Conservation (phyloP, 2,113 vertebrate species). For the Isurus oxyrinchus region DNA sequence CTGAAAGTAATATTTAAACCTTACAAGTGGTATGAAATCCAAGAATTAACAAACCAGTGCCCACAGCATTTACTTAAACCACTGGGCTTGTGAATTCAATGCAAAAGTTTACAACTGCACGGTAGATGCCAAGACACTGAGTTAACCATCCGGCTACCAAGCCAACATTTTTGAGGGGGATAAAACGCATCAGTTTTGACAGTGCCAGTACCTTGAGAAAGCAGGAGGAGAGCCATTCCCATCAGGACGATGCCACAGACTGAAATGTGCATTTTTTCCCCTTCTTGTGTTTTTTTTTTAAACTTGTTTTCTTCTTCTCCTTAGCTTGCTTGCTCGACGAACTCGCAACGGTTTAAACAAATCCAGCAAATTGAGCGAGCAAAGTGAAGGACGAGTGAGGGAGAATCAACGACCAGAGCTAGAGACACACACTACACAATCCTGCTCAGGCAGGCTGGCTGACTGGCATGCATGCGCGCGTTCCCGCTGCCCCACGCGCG, state of each 20-base stretch:
- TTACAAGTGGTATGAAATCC: background rate
- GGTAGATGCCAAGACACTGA: background rate
- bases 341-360: conserved; percentile 7
- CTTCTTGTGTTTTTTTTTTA: background rate
- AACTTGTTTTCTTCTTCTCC: no score
- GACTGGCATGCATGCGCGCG: background rate
- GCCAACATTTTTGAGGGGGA: background rate
- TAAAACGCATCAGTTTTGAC: conserved; percentile 27
- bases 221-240: conserved; percentile 20
- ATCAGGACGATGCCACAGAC: conserved; percentile 27
- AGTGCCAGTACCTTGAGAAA: conserved; percentile 33
- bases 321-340: background rate
- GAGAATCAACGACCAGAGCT: background rate
- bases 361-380: conserved; percentile 14
- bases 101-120: conserved; percentile 8
- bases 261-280: conserved; percentile 35
- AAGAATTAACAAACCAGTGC: background rate
- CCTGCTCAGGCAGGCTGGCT: conserved; percentile 13
- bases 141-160: background rate
- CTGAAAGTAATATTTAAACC: background rate
- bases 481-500: background rate
- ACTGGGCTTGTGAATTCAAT: background rate
- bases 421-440: background rate
- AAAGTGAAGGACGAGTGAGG: conserved; percentile 21
- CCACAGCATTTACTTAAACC: background rate